These are phyloP conservation scores for Heloderma charlesbogerti DNA, from an alignment of 2,113 vertebrate genomes.

Conservation along the genomic window DNA sequence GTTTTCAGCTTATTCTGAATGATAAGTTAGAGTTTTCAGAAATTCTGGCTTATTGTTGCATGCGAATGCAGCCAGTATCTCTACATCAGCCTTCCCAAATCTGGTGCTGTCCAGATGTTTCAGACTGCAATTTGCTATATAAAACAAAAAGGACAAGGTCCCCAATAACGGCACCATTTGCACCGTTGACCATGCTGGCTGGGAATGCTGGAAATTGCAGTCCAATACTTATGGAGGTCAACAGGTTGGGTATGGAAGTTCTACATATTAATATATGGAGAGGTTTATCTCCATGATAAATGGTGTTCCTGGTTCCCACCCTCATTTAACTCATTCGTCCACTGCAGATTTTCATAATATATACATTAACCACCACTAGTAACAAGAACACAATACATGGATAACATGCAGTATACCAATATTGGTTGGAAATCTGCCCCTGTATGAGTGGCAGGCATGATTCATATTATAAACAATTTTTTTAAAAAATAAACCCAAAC, in stretches of 20 bases:
- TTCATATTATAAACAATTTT: conserved; percentile 3
- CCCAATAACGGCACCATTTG: too few relatives aligned
- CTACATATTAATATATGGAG: background rate
- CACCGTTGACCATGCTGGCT: too few relatives aligned
- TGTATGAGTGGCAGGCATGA: background rate
- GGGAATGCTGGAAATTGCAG: too few relatives aligned
- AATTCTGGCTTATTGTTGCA: background rate
- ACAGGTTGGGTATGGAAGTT: too few relatives aligned
- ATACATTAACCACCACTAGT: background rate
- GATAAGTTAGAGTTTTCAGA: too few relatives aligned
- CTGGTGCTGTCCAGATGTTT: too few relatives aligned
- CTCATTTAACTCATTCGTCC: background rate
- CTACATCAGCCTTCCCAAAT: too few relatives aligned
- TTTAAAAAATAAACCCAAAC: background rate
- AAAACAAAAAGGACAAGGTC: too few relatives aligned
- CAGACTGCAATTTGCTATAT: too few relatives aligned
- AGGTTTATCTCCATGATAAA: background rate
- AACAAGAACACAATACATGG: background rate
- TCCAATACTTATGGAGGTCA: too few relatives aligned
- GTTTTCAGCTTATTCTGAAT: too few relatives aligned
- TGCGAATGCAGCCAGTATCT: background rate
- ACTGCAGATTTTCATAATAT: background rate
- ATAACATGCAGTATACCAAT: background rate
- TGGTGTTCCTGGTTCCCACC: background rate
- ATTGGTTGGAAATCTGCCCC: fast-evolving